These are phyloP conservation scores for Metalampra italica DNA, from an alignment of 2,888 invertebrate species.

Conservation along the genomic window DNA sequence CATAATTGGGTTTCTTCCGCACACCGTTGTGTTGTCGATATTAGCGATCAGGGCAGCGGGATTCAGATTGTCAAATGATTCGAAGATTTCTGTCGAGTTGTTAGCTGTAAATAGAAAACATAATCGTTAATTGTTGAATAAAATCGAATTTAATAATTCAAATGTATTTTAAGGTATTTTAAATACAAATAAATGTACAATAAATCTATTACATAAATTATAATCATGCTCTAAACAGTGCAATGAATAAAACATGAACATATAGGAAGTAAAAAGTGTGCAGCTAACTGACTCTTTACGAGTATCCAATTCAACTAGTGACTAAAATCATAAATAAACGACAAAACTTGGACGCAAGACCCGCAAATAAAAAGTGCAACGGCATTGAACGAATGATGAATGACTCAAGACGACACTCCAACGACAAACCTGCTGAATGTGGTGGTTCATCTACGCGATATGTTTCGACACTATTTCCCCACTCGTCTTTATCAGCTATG, in stretches of 20 bases:
- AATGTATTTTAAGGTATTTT: not conserved
- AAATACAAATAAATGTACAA: not conserved
- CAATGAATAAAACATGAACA: not conserved
- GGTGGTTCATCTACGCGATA: slow-evolving; percentile 76
- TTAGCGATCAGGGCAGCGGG: slow-evolving; percentile 80
- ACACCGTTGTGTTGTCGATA: slow-evolving; percentile 79
- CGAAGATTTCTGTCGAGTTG: slow-evolving; percentile 68
- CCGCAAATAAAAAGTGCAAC: slow-evolving; percentile 68
- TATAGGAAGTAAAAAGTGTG: not conserved
- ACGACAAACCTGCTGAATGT: slow-evolving; percentile 75
- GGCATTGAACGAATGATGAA: slow-evolving; percentile 52
- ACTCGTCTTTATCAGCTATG: slow-evolving; percentile 63
- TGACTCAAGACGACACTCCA: slow-evolving; percentile 60
- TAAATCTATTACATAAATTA: not conserved
- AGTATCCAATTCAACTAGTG: not conserved
- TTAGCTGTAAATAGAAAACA: slow-evolving; percentile 45
- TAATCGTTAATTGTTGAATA: not conserved
- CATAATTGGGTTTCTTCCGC: slow-evolving; percentile 93
- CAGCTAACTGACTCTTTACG: not conserved
- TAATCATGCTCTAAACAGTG: not conserved
- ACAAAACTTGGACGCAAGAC: slow-evolving; percentile 30
- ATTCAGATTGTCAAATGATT: slow-evolving; percentile 78
- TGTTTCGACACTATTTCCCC: slow-evolving; percentile 70
- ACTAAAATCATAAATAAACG: slow-evolving; percentile 17
- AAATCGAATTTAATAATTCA: not conserved